Evolutionary conservation across 1,140 invertebrate species (phyloP).

Genomic region (Spodoptera frugiperda): DNA sequence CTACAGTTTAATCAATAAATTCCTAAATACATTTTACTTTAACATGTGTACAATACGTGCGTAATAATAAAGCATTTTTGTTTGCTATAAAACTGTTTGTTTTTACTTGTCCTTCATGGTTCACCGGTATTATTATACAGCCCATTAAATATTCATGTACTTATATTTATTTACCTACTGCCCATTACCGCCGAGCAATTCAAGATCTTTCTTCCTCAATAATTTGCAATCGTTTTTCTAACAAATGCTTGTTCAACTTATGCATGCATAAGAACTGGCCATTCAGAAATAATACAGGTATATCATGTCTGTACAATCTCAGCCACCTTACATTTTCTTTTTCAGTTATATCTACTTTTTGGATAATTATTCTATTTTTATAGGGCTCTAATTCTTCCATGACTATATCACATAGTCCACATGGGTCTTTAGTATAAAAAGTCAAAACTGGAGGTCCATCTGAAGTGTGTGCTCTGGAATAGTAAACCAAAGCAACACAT

Average conservation of each 20-base stretch:
- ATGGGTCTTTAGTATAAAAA: slow-evolving; percentile 93
- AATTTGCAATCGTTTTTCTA: slow-evolving; percentile 70
- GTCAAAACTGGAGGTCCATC: slow-evolving; percentile 87
- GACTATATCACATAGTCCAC: slow-evolving; percentile 93
- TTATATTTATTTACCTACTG: neutral
- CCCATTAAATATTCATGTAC: too few relatives aligned
- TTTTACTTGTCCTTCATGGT: too few relatives aligned
- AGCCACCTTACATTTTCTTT: slow-evolving; percentile 91
- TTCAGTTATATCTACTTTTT: slow-evolving; percentile 92
- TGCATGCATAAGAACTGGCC: slow-evolving; percentile 95
- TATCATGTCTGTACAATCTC: slow-evolving; percentile 93
- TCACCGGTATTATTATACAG: too few relatives aligned
- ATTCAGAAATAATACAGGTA: slow-evolving; percentile 95
- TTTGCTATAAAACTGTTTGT: too few relatives aligned
- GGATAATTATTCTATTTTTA: slow-evolving; percentile 87
- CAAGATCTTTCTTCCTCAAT: slow-evolving; percentile 63
- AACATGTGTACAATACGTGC: too few relatives aligned
- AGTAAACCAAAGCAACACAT: slow-evolving; percentile 51
- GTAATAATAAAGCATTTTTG: too few relatives aligned
- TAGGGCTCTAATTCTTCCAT: slow-evolving; percentile 90
- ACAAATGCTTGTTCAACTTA: slow-evolving; percentile 87
- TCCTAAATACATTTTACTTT: too few relatives aligned
- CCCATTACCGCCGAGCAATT: neutral
- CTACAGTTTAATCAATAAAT: too few relatives aligned
- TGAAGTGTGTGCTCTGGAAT: slow-evolving; percentile 72